Evolutionary conservation across 2,888 invertebrate genomes (phyloP).

Genomic region (Heterodera filipjevi): DNA sequence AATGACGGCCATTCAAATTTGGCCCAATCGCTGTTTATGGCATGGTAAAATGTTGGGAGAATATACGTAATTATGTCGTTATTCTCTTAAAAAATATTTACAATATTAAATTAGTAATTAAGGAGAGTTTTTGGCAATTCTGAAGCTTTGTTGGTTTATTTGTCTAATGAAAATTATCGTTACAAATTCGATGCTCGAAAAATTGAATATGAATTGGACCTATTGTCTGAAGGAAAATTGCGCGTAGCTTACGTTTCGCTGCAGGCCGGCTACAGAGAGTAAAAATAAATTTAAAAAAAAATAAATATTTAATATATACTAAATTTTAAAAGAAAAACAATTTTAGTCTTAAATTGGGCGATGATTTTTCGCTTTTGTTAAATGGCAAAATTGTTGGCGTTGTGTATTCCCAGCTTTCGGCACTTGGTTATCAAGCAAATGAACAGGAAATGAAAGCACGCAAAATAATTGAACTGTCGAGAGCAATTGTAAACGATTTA

Average conservation of each 20-base stretch:
- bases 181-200: no score
- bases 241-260: neutral
- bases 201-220: neutral
- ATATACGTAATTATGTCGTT: no score
- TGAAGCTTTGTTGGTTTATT: no score
- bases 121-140: no score
- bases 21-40: neutral
- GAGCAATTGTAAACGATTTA: neutral
- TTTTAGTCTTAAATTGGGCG: neutral
- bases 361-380: neutral
- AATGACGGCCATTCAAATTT: neutral
- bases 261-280: neutral
- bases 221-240: neutral
- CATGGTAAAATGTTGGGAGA: no score
- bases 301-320: neutral
- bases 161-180: neutral
- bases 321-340: neutral
- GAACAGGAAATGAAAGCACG: neutral
- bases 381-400: conserved; percentile 6
- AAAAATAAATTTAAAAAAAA: neutral
- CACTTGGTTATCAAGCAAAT: neutral
- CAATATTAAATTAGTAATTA: no score
- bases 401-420: neutral
- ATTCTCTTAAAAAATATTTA: no score
- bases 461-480: neutral